Percentiles rank a stretch among this genome's conserved stretches.
phyloP scores from a whole-genome alignment of 2,888 invertebrate genomes.

The Caenorhabditis sulstoni region DNA sequence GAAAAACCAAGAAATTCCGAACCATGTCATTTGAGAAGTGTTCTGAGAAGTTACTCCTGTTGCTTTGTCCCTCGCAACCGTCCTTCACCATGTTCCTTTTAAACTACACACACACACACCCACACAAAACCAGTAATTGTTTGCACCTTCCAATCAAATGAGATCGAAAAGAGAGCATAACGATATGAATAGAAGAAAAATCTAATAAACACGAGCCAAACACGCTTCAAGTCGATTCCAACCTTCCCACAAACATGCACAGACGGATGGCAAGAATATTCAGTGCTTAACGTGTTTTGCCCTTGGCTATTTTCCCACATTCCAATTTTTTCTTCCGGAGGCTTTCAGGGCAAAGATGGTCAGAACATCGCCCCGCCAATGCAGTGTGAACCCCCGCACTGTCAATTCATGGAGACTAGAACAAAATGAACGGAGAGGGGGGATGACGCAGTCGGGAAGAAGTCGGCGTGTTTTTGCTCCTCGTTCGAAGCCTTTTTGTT shows the following conservation, averaged over 20 bases:
- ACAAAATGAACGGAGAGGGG: not conserved
- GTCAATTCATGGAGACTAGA: too few species aligned
- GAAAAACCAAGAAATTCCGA: too few species aligned
- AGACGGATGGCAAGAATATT: slow-evolving; percentile 34
- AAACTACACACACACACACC: too few species aligned
- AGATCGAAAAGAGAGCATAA: too few species aligned
- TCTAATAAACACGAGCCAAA: slow-evolving; percentile 22
- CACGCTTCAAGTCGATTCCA: slow-evolving; percentile 48
- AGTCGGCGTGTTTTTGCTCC: slow-evolving; percentile 4
- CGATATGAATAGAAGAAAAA: not conserved
- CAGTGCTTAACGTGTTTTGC: slow-evolving; percentile 42
- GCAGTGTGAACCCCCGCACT: not conserved
- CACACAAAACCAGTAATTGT: too few species aligned
- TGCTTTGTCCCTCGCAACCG: slow-evolving; percentile 16
- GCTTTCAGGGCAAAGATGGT: slow-evolving; percentile 45
- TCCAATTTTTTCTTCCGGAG: slow-evolving; percentile 44
- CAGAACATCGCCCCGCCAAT: slow-evolving; percentile 28
- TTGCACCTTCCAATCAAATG: too few species aligned
- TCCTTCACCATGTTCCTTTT: too few species aligned
- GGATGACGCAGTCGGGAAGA: not conserved
- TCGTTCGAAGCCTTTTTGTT: not conserved
- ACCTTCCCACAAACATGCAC: slow-evolving; percentile 17
- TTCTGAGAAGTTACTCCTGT: not conserved
- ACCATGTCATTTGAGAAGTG: slow-evolving; percentile 24
- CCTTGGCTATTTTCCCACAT: slow-evolving; percentile 60